These are phyloP conservation scores for Phengaris alcon DNA, from an alignment of 2,888 invertebrate species.

Conservation along the genomic window DNA sequence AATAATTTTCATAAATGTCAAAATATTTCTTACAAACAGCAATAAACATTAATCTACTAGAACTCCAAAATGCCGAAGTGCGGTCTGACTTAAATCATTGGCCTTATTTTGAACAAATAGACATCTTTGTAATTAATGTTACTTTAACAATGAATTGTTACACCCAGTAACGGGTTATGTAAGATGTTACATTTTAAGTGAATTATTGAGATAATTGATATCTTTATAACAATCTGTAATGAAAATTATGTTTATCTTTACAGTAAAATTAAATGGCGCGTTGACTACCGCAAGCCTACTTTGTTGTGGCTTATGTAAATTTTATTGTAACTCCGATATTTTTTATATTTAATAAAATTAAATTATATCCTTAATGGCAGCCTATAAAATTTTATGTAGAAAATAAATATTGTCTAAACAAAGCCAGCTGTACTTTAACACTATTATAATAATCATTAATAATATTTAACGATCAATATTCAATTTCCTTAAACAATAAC, in stretches of 20 bases:
- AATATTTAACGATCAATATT: slow-evolving; percentile 43
- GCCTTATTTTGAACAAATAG: not conserved
- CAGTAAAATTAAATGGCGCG: not conserved
- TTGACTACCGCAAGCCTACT: not conserved
- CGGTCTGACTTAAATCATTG: slow-evolving; percentile 16
- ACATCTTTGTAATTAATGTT: slow-evolving; percentile 23
- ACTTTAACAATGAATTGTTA: slow-evolving; percentile 16
- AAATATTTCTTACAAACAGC: not conserved
- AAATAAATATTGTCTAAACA: not conserved
- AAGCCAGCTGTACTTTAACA: not conserved
- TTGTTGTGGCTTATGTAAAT: not conserved
- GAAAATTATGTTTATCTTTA: slow-evolving; percentile 23
- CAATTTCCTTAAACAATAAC: slow-evolving; percentile 53
- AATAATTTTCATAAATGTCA: not conserved
- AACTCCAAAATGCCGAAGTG: slow-evolving; percentile 13
- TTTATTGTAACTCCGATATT: slow-evolving; percentile 1
- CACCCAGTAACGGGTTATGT: slow-evolving; percentile 16
- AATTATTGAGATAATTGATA: slow-evolving; percentile 23
- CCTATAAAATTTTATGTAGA: not conserved
- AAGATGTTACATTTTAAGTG: slow-evolving; percentile 27
- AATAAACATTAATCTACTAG: slow-evolving; percentile 16
- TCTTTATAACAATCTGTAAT: slow-evolving; percentile 20
- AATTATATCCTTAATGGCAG: not conserved
- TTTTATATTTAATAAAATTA: not conserved
- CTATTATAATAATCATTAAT: slow-evolving; percentile 13